Evolutionary conservation across 2,888 invertebrate species (phyloP).

Genomic region (Phytoseiulus persimilis): DNA sequence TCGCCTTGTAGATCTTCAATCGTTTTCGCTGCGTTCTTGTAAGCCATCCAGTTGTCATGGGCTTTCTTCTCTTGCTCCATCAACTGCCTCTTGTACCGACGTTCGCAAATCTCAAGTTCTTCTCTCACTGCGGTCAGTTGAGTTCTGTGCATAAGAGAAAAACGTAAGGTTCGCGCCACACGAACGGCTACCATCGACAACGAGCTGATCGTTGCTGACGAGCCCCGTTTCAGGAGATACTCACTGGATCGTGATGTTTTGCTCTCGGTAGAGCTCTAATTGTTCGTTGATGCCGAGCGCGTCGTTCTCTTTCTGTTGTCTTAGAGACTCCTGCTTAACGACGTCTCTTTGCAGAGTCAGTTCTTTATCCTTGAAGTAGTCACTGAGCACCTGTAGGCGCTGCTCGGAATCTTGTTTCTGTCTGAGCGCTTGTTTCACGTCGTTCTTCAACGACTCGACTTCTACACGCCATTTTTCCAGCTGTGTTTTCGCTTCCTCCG

Average conservation of each 20-base stretch:
- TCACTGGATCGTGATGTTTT: conserved; percentile 40
- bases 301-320: conserved; percentile 41
- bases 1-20: conserved; percentile 15
- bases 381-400: conserved; percentile 40
- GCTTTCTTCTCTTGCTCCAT: conserved; percentile 34
- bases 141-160: background rate
- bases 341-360: conserved; percentile 41
- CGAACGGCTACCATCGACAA: too few relatives aligned
- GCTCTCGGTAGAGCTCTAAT: conserved; percentile 39
- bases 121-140: conserved; percentile 5
- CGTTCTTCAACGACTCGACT: conserved; percentile 39
- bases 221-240: too few relatives aligned
- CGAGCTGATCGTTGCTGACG: too few relatives aligned
- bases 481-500: background rate
- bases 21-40: conserved; percentile 13
- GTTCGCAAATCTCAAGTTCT: background rate
- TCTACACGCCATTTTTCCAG: background rate
- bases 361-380: conserved; percentile 42
- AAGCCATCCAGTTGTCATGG: conserved; percentile 32
- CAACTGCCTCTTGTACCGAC: conserved; percentile 6
- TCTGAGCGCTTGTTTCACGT: conserved; percentile 39
- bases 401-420: conserved; percentile 40
- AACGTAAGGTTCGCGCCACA: too few relatives aligned
- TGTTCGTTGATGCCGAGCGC: conserved; percentile 39
- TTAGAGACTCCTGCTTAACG: conserved; percentile 40